Percentiles rank a stretch among this genome's conserved stretches.
These are phyloP conservation scores for Netta rufina DNA, from an alignment of 2,797 vertebrate species.

Conservation along the genomic window DNA sequence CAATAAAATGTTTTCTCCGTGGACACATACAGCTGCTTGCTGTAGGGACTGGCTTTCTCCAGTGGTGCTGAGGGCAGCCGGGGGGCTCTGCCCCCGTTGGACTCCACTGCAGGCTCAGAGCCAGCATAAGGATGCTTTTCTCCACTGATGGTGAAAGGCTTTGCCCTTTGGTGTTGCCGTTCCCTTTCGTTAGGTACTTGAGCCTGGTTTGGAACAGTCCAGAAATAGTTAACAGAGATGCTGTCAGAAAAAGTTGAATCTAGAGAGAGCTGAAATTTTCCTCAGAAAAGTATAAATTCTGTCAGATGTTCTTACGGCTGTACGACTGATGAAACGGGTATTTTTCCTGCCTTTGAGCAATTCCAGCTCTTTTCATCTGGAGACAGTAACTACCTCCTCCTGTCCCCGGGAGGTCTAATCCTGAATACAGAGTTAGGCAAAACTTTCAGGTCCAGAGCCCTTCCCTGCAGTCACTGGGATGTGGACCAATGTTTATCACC, in stretches of 20 bases:
- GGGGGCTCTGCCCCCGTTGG: background rate
- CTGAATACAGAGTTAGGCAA: background rate
- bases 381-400: background rate
- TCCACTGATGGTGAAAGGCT: background rate
- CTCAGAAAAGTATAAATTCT: background rate
- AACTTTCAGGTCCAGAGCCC: background rate
- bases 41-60: background rate
- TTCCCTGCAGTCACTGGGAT: fast-evolving
- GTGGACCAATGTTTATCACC: background rate
- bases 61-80: background rate
- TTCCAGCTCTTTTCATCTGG: background rate
- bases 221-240: background rate
- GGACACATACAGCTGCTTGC: background rate
- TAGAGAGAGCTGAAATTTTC: background rate
- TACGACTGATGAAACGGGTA: background rate
- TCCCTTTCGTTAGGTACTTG: background rate
- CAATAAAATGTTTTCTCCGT: background rate
- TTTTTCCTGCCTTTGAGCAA: background rate
- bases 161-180: background rate
- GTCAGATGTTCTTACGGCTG: background rate
- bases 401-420: background rate
- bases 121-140: too few relatives aligned
- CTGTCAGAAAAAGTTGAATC: background rate
- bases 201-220: background rate
- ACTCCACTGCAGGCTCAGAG: background rate